These are phyloP conservation scores for Otolemur crassicaudatus DNA, from an alignment of 2,797 vertebrate species.

Conservation along the genomic window DNA sequence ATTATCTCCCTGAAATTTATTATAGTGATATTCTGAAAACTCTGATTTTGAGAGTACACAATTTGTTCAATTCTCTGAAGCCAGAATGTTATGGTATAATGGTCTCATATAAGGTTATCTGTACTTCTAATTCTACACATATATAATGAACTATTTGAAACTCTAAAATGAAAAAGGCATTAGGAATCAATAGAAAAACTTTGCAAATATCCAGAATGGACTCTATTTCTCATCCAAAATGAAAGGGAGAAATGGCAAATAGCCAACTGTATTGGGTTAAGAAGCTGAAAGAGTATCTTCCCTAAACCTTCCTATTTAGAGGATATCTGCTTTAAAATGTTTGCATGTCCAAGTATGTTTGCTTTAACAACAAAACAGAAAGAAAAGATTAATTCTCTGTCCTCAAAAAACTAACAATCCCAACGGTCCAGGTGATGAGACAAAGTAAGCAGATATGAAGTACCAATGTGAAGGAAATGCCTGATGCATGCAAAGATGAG, in stretches of 20 bases:
- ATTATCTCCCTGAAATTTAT: slow-evolving; percentile 38
- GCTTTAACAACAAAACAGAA: neutral
- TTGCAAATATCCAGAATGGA: neutral
- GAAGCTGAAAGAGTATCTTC: neutral
- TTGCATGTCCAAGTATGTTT: neutral
- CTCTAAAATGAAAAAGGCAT: slow-evolving; percentile 19
- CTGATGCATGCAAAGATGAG: neutral
- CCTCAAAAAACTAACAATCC: neutral
- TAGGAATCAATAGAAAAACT: neutral
- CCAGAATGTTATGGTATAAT: slow-evolving; percentile 18
- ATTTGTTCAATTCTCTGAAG: slow-evolving; percentile 54
- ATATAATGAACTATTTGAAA: slow-evolving; percentile 46
- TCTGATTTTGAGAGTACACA: slow-evolving; percentile 9
- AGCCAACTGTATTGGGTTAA: neutral
- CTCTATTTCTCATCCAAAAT: slow-evolving; percentile 36
- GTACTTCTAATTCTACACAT: neutral
- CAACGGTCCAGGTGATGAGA: neutral
- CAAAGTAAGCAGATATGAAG: neutral
- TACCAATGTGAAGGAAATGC: neutral
- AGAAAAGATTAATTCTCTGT: neutral
- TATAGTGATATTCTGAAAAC: slow-evolving; percentile 45
- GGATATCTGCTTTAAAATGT: neutral
- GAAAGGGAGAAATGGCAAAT: neutral
- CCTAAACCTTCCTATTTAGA: neutral
- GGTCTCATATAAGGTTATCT: slow-evolving; percentile 28